phyloP scores from a whole-genome alignment of 1,140 invertebrate species.

The Ceratina calcarata region DNA sequence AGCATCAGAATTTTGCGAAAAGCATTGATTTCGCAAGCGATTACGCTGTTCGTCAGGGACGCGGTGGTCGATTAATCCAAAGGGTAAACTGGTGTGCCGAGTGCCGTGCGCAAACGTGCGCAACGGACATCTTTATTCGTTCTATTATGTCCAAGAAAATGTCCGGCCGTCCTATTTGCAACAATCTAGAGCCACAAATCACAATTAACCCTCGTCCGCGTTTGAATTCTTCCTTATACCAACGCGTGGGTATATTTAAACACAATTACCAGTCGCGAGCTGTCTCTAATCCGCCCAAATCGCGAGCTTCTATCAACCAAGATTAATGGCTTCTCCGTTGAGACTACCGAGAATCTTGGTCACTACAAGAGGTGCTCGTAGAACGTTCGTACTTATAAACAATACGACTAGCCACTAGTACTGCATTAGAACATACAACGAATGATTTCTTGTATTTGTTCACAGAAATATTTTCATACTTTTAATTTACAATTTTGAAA shows the following conservation, averaged over 20 bases:
- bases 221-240: constrained; percentile 44
- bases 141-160: constrained; percentile 57
- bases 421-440: not conserved
- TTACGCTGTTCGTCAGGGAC: not conserved
- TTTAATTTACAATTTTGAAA: no score
- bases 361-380: not conserved
- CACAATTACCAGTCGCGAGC: constrained; percentile 57
- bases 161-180: constrained; percentile 48
- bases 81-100: not conserved
- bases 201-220: constrained; percentile 51
- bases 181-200: constrained; percentile 61
- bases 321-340: constrained; percentile 43
- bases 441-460: not conserved
- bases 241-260: constrained; percentile 56
- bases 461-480: no score
- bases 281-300: constrained; percentile 58
- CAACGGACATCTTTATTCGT: constrained; percentile 56
- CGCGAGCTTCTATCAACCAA: constrained; percentile 38
- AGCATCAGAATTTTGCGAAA: not conserved
- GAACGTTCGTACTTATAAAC: constrained; percentile 20
- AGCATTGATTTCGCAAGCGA: constrained; percentile 1
- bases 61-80: not conserved
- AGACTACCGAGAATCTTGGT: constrained; percentile 31
- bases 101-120: constrained; percentile 33
- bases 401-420: not conserved